Percentiles rank a stretch among this genome's conserved stretches.
Evolutionary conservation across 2,113 vertebrate genomes (phyloP).

Genomic region (Notarius quadriscutis): DNA sequence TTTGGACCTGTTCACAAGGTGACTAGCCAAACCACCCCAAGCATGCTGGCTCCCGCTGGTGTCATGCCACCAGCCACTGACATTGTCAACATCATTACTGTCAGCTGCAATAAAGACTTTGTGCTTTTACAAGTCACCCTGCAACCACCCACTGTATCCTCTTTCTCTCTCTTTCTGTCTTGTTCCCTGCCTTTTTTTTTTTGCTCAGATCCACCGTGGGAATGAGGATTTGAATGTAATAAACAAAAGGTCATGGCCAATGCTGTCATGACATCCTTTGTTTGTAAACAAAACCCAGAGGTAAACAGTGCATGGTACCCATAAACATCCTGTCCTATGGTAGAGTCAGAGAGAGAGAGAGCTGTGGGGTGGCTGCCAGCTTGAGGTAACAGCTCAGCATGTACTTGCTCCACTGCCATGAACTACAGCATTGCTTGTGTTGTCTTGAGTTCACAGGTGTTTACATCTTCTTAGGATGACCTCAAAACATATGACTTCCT

Average conservation of each 20-base stretch:
- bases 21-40: conserved; percentile 65
- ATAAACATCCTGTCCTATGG: conserved; percentile 61
- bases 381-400: conserved; percentile 23
- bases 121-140: conserved; percentile 48
- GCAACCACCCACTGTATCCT: conserved; percentile 42
- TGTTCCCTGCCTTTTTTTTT: conserved; percentile 17
- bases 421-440: background rate
- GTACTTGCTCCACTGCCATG: background rate
- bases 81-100: conserved; percentile 62
- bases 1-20: conserved; percentile 63
- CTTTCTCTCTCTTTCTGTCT: conserved; percentile 20
- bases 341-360: conserved; percentile 13
- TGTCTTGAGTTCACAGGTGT: conserved; percentile 1
- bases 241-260: conserved; percentile 52
- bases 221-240: conserved; percentile 43
- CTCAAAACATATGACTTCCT: background rate
- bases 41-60: conserved; percentile 45
- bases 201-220: conserved; percentile 38
- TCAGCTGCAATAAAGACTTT: conserved; percentile 56
- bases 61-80: conserved; percentile 51
- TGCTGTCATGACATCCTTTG: conserved; percentile 61
- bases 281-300: conserved; percentile 63
- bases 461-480: conserved; percentile 3
- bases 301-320: conserved; percentile 55
- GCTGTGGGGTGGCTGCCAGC: conserved; percentile 4